Percentiles rank a stretch among this genome's conserved stretches.
These are phyloP conservation scores for Oncorhynchus mykiss DNA, from an alignment of 2,113 vertebrate species.

Conservation along the genomic window DNA sequence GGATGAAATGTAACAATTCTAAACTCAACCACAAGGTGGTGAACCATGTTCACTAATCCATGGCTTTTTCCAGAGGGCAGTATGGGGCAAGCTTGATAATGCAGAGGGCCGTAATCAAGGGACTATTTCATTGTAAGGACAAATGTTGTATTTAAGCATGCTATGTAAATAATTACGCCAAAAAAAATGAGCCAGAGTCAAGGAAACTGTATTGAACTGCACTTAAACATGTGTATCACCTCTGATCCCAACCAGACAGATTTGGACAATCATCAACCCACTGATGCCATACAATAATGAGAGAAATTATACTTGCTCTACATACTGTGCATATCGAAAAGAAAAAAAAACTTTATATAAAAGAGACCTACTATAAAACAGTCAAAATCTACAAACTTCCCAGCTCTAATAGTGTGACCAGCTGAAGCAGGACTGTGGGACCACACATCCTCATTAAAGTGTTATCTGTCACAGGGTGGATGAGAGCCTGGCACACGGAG, in stretches of 20 bases:
- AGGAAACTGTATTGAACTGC: neutral
- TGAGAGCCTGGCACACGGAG: constrained; percentile 38
- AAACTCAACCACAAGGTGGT: constrained; percentile 32
- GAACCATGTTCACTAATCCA: constrained; percentile 15
- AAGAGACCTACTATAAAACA: neutral
- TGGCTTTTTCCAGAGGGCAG: neutral
- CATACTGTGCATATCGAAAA: neutral
- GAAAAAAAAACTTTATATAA: neutral
- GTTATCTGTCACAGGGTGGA: constrained; percentile 34
- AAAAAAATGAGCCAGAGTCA: neutral
- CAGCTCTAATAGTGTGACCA: constrained; percentile 30
- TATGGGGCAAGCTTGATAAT: constrained; percentile 14
- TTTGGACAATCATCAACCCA: neutral
- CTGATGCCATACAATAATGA: neutral
- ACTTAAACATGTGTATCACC: neutral
- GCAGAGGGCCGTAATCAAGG: neutral
- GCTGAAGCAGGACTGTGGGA: constrained; percentile 35
- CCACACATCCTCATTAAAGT: constrained; percentile 53
- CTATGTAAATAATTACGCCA: neutral
- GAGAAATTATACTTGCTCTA: neutral
- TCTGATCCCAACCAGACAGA: neutral
- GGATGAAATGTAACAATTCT: neutral
- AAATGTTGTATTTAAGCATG: neutral
- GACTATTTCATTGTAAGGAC: neutral
- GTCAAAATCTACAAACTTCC: constrained; percentile 2